Conservation (phyloP, 2,888 invertebrate genomes). For the Epiblema foenella region DNA sequence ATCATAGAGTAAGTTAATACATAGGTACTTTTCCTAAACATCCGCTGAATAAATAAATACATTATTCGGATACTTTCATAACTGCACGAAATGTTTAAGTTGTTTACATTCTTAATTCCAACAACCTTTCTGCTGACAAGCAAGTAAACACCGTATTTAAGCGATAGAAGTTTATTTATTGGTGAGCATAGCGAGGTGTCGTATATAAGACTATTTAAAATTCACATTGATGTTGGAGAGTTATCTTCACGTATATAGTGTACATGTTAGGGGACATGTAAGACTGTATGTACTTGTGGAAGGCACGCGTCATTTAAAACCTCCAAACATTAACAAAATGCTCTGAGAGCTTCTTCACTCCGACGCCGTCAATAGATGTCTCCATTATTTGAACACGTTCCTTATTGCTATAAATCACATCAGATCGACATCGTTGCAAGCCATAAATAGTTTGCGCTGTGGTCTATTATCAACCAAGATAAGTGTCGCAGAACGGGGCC, state of each 20-base stretch:
- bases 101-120: slow-evolving; percentile 42
- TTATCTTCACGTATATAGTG: slow-evolving; percentile 5
- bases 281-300: neutral
- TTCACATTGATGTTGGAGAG: neutral
- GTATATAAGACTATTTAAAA: slow-evolving; percentile 26
- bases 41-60: slow-evolving; percentile 19
- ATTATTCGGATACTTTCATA: slow-evolving; percentile 22
- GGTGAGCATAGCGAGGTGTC: slow-evolving; percentile 10
- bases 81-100: slow-evolving; percentile 27
- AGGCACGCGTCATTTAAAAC: neutral
- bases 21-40: slow-evolving; percentile 8
- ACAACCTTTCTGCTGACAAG: slow-evolving; percentile 27
- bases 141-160: slow-evolving; percentile 37
- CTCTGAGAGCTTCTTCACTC: neutral
- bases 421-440: slow-evolving; percentile 18
- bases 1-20: neutral
- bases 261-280: neutral
- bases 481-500: slow-evolving; percentile 32
- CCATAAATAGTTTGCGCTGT: slow-evolving; percentile 28
- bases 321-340: neutral
- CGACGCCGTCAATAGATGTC: neutral
- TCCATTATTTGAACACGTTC: slow-evolving; percentile 10
- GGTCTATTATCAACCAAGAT: slow-evolving; percentile 35
- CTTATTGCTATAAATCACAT: slow-evolving; percentile 7
- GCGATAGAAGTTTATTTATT: slow-evolving; percentile 29